Conservation (phyloP, 2,797 vertebrate species). For the Leptoclinus maculatus region DNA sequence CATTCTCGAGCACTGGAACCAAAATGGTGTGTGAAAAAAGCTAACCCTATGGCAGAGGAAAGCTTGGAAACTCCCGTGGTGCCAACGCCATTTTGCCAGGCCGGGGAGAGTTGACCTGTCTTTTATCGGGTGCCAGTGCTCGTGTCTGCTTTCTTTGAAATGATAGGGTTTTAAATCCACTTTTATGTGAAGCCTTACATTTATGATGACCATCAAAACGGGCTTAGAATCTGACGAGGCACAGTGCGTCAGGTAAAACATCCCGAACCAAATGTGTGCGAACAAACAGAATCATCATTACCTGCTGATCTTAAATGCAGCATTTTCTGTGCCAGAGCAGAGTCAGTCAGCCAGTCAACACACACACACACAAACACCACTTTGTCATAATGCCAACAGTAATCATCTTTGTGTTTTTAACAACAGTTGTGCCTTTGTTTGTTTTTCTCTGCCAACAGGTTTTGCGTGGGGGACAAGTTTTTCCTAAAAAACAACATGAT, state of each 20-base stretch:
- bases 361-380: conserved; percentile 8
- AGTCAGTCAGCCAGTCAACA: conserved; percentile 34
- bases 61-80: conserved; percentile 71
- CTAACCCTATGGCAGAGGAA: conserved; percentile 67
- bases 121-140: conserved; percentile 71
- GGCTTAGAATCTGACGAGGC: conserved; percentile 48
- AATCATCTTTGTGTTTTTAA: conserved; percentile 51
- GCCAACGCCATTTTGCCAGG: conserved; percentile 64
- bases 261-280: conserved; percentile 45
- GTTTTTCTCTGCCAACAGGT: conserved; percentile 85
- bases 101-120: conserved; percentile 65
- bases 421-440: conserved; percentile 37
- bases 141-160: conserved; percentile 64
- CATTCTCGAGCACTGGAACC: conserved; percentile 72
- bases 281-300: conserved; percentile 58
- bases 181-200: conserved; percentile 68
- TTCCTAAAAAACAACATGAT: conserved; percentile 99
- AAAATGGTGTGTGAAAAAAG: conserved; percentile 63
- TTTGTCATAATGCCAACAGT: conserved; percentile 34
- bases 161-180: conserved; percentile 64
- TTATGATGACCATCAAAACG: conserved; percentile 69
- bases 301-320: conserved; percentile 48
- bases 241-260: conserved; percentile 35
- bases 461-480: conserved; percentile 99
- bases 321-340: conserved; percentile 42